phyloP scores from a whole-genome alignment of 1,140 invertebrate species.

The Lucilia cuprina region DNA sequence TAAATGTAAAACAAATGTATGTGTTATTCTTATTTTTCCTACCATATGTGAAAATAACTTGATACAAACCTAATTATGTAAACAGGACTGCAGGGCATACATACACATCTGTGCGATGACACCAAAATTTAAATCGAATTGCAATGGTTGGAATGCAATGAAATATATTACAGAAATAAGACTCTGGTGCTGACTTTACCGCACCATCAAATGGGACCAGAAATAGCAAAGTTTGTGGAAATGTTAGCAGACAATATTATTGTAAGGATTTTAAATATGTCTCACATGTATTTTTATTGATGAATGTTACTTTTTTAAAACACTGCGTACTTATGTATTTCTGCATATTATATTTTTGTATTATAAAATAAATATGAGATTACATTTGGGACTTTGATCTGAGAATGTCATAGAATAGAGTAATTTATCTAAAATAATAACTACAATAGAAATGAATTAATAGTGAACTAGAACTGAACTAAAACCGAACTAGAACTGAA shows the following conservation, averaged over 20 bases:
- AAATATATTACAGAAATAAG: not conserved
- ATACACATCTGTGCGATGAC: not conserved
- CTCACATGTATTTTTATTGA: conserved; percentile 6
- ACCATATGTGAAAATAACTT: too few relatives aligned
- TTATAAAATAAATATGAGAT: not conserved
- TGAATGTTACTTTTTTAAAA: not conserved
- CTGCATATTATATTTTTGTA: not conserved
- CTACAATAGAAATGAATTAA: too few relatives aligned
- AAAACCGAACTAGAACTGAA: too few relatives aligned
- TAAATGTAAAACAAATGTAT: too few relatives aligned
- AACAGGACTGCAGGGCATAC: too few relatives aligned
- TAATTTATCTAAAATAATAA: not conserved
- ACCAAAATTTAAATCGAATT: not conserved
- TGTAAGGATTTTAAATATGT: not conserved
- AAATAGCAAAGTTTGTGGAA: not conserved
- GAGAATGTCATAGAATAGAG: not conserved
- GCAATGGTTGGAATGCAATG: not conserved
- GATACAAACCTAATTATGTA: too few relatives aligned
- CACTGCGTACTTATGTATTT: not conserved
- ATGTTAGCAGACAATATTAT: not conserved
- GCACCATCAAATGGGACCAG: too few relatives aligned
- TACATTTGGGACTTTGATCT: not conserved
- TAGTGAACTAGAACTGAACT: too few relatives aligned
- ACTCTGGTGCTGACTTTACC: not conserved
- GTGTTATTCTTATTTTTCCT: too few relatives aligned